These are phyloP conservation scores for Merluccius polli DNA, from an alignment of 2,797 vertebrate species.

Conservation along the genomic window DNA sequence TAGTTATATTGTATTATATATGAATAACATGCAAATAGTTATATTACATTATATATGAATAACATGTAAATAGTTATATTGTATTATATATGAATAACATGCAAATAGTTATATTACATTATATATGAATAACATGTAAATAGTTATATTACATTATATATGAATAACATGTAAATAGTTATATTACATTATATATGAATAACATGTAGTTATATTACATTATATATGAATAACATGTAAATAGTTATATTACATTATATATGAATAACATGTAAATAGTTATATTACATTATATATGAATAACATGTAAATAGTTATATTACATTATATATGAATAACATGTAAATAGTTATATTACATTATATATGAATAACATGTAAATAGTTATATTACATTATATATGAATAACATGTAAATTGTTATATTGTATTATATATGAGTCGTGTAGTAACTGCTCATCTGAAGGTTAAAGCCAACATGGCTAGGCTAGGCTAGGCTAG, in stretches of 20 bases:
- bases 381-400: neutral
- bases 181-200: no score
- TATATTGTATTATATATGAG: neutral
- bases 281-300: neutral
- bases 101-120: no score
- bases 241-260: no score
- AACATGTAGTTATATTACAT: neutral
- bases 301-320: neutral
- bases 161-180: no score
- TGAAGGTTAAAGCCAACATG: neutral
- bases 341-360: neutral
- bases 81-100: no score
- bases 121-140: no score
- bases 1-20: neutral
- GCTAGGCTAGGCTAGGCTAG: neutral
- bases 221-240: no score
- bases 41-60: no score
- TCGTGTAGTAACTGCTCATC: neutral
- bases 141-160: neutral
- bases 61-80: neutral
- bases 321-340: neutral
- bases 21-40: no score
- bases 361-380: no score
- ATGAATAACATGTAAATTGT: neutral
- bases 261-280: neutral